Conservation (phyloP, 2,888 invertebrate genomes). For the Aspidiotus rigidus region DNA sequence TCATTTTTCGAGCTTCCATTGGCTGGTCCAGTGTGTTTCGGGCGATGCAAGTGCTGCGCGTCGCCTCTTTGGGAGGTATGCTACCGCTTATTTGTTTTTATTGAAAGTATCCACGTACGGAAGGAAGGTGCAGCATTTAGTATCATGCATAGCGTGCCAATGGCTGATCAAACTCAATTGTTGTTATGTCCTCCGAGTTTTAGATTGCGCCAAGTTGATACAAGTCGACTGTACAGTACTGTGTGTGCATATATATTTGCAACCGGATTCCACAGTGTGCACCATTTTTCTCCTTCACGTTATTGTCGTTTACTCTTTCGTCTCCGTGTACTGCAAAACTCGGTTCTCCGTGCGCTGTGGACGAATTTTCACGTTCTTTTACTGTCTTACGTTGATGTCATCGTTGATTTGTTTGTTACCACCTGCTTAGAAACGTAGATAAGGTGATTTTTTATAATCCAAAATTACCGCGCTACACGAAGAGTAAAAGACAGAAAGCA, state of each 20-base stretch:
- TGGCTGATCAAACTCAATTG: slow-evolving; percentile 19
- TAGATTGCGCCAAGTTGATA: slow-evolving; percentile 23
- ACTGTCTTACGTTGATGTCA: background rate
- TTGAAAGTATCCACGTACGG: background rate
- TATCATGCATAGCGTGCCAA: slow-evolving; percentile 20
- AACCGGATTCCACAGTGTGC: slow-evolving; percentile 5
- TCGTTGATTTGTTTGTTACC: too few relatives aligned
- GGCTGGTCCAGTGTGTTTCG: background rate
- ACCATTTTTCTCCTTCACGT: slow-evolving; percentile 2
- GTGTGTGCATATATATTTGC: background rate
- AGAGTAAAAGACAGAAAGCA: too few relatives aligned
- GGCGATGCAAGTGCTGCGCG: background rate
- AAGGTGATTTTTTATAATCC: background rate
- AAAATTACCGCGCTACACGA: background rate
- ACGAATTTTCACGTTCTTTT: background rate
- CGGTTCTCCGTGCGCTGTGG: background rate
- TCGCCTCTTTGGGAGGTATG: slow-evolving; percentile 22
- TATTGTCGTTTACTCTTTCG: background rate
- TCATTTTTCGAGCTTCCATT: background rate
- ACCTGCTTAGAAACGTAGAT: background rate
- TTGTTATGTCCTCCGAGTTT: slow-evolving; percentile 9
- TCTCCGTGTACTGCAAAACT: too few relatives aligned
- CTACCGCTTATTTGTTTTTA: slow-evolving; percentile 16
- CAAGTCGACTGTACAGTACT: slow-evolving; percentile 13
- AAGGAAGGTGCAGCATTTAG: slow-evolving; percentile 1